Percentiles rank a stretch among this genome's conserved stretches.
Conservation (phyloP, 2,113 vertebrate species). For the Mugil cephalus region DNA sequence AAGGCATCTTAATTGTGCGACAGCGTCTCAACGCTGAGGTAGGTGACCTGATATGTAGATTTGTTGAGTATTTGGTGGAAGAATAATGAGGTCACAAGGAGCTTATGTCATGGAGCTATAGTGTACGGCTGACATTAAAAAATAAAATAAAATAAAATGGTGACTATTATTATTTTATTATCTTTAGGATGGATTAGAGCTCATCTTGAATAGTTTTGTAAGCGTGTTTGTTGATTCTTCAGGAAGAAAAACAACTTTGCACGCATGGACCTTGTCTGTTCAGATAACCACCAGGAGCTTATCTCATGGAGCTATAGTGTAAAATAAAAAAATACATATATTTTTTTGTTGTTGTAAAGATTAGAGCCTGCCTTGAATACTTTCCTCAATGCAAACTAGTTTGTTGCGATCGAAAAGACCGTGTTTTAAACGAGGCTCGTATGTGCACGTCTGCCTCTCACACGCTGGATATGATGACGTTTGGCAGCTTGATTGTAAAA, state of each 20-base stretch:
- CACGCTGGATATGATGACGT: neutral
- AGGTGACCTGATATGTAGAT: conserved; percentile 11
- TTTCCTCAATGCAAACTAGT: neutral
- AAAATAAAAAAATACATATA: no score
- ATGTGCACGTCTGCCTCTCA: neutral
- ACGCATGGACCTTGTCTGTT: no score
- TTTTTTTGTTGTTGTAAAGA: no score
- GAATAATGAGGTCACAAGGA: conserved; percentile 6
- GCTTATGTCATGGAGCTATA: neutral
- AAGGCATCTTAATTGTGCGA: neutral
- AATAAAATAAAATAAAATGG: no score
- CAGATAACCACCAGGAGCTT: no score
- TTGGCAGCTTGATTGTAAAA: neutral
- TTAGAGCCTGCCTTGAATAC: neutral
- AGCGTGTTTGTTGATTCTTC: no score
- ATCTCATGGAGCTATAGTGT: no score
- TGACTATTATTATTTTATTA: no score
- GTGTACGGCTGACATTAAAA: no score
- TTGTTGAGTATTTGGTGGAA: neutral
- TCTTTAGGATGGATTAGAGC: neutral
- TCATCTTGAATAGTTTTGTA: neutral
- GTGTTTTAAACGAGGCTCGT: neutral
- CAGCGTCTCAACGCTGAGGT: neutral
- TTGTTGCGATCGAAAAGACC: neutral
- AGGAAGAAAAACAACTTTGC: no score